phyloP scores from a whole-genome alignment of 2,797 vertebrate genomes.

The Schizopygopsis malacanthus region DNA sequence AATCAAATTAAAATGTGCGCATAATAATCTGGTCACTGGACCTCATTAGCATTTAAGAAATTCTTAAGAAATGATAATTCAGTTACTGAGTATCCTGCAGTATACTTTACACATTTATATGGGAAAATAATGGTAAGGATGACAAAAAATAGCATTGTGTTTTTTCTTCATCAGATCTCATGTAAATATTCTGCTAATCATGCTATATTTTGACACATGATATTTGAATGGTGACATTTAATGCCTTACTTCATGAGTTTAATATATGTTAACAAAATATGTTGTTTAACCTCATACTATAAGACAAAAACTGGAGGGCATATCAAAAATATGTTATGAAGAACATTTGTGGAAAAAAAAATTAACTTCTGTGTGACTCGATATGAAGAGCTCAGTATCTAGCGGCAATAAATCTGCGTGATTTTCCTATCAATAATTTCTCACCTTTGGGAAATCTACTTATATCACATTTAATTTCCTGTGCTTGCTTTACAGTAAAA shows the following conservation, averaged over 20 bases:
- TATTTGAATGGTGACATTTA: background rate
- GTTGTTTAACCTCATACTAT: background rate
- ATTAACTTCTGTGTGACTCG: background rate
- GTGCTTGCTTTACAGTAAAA: conserved; percentile 56
- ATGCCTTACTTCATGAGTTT: background rate
- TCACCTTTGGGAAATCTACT: conserved; percentile 46
- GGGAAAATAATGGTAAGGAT: background rate
- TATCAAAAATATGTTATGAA: background rate
- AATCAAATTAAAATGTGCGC: background rate
- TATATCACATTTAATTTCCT: conserved; percentile 60
- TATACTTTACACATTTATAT: background rate
- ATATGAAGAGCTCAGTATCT: background rate
- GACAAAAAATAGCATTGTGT: background rate
- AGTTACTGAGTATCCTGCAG: background rate
- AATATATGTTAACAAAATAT: background rate
- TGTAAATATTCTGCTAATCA: background rate
- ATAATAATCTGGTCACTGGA: background rate
- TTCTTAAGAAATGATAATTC: background rate
- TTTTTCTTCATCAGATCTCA: background rate
- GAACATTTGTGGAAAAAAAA: background rate
- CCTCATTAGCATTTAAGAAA: background rate
- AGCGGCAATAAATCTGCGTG: conserved; percentile 24
- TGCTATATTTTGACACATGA: background rate
- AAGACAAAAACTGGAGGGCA: background rate
- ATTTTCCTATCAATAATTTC: conserved; percentile 54